Conservation (phyloP, 2,888 invertebrate genomes). For the Clitarchus hookeri region DNA sequence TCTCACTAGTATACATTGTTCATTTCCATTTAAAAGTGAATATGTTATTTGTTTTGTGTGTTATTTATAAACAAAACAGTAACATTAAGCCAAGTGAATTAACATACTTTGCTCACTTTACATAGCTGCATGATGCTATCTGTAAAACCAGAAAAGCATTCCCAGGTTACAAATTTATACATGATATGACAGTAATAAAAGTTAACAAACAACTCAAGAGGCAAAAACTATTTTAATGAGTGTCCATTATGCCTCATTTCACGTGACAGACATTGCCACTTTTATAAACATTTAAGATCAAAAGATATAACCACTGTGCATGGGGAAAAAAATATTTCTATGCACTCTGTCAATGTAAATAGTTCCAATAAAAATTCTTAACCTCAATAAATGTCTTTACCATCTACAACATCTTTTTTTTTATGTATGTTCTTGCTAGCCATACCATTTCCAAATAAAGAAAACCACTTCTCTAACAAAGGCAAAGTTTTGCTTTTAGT, state of each 20-base stretch:
- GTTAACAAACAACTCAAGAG: not conserved
- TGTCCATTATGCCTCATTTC: too few relatives aligned
- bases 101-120: not conserved
- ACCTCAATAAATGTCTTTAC: not conserved
- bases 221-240: not conserved
- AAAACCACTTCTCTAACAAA: not conserved
- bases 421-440: not conserved
- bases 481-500: too few relatives aligned
- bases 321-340: not conserved
- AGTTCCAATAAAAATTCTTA: not conserved
- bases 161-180: not conserved
- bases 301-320: not conserved
- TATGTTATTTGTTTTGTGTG: not conserved
- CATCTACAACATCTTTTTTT: not conserved
- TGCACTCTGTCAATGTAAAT: not conserved
- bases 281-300: not conserved
- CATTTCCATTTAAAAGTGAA: not conserved
- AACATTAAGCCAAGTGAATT: not conserved
- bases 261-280: not conserved
- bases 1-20: not conserved
- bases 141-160: constrained; percentile 14
- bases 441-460: not conserved
- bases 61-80: not conserved
- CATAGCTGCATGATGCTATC: constrained; percentile 11
- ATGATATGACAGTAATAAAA: not conserved